These are phyloP conservation scores for Cryptocheilus praepositus DNA, from an alignment of 2,888 invertebrate species.

Conservation along the genomic window DNA sequence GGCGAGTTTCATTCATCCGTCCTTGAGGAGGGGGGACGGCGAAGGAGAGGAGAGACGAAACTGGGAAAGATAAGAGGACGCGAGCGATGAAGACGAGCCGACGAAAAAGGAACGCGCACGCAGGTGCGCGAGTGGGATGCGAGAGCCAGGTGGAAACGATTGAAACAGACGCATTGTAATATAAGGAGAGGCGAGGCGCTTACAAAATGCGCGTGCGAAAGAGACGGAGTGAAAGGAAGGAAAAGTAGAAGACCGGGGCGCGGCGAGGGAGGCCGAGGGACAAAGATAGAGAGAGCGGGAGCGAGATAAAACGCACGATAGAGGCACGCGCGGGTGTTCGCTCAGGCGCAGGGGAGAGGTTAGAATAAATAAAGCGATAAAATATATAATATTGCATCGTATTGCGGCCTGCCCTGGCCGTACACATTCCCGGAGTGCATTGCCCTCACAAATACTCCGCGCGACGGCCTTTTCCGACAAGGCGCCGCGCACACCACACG, in stretches of 20 bases:
- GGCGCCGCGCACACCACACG: constrained; percentile 51
- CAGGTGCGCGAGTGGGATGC: background rate
- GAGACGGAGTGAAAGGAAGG: constrained; percentile 4
- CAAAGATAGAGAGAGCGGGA: background rate
- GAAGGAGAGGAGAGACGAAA: constrained; percentile 8
- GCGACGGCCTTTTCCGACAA: constrained; percentile 56
- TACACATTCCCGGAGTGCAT: constrained; percentile 68
- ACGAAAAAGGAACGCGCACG: constrained; percentile 31
- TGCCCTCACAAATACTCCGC: constrained; percentile 67
- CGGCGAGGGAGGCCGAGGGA: constrained; percentile 5
- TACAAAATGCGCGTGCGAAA: constrained; percentile 18
- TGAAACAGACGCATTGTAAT: constrained; percentile 34
- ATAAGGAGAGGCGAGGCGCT: constrained; percentile 28
- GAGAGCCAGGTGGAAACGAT: constrained; percentile 25
- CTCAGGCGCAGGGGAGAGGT: constrained; percentile 59
- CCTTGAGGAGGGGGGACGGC: background rate
- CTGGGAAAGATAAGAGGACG: constrained; percentile 9
- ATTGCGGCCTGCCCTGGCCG: constrained; percentile 69
- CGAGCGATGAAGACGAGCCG: constrained; percentile 25
- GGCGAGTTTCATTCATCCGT: background rate
- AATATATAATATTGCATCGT: constrained; percentile 70
- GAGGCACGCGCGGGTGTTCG: constrained; percentile 31
- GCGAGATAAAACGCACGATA: constrained; percentile 10
- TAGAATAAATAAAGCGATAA: constrained; percentile 75
- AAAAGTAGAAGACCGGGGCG: constrained; percentile 4